Percentiles rank a stretch among this genome's conserved stretches.
Evolutionary conservation across 1,140 invertebrate species (phyloP).

Genomic region (Caligus rogercresseyi): DNA sequence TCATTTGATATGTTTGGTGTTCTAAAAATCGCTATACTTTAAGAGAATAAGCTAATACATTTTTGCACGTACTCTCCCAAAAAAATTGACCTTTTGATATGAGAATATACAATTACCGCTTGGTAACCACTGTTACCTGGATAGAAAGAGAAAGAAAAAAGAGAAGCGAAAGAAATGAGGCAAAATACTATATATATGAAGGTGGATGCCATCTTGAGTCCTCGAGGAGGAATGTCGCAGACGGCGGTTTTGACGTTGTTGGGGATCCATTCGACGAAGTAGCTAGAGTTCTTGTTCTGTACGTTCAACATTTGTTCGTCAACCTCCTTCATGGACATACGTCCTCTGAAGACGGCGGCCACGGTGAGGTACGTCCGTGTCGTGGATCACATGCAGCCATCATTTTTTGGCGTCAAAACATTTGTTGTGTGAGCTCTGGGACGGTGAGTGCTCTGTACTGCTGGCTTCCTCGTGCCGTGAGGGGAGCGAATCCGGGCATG

Average conservation of each 20-base stretch:
- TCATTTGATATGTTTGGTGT: too few relatives aligned
- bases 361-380: conserved; percentile 47
- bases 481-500: conserved; percentile 31
- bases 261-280: conserved; percentile 49
- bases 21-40: too few relatives aligned
- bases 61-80: too few relatives aligned
- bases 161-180: too few relatives aligned
- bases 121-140: too few relatives aligned
- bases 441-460: conserved; percentile 35
- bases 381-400: conserved; percentile 54
- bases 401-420: conserved; percentile 55
- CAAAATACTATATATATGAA: too few relatives aligned
- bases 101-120: too few relatives aligned
- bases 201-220: conserved; percentile 38
- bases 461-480: conserved; percentile 33
- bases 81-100: too few relatives aligned
- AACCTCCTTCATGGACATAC: conserved; percentile 40
- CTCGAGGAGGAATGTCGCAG: conserved; percentile 38
- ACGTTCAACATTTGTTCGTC: conserved; percentile 45
- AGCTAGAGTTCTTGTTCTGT: conserved; percentile 42
- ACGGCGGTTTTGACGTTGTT: conserved; percentile 49
- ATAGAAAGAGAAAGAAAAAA: too few relatives aligned
- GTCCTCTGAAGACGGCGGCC: conserved; percentile 39
- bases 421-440: conserved; percentile 39
- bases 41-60: too few relatives aligned